A percentile compares a stretch with the other conserved stretches of the same genome.
Evolutionary conservation across 2,113 vertebrate genomes (phyloP).

Genomic region (Calyptommatus sinebrachiatus): DNA sequence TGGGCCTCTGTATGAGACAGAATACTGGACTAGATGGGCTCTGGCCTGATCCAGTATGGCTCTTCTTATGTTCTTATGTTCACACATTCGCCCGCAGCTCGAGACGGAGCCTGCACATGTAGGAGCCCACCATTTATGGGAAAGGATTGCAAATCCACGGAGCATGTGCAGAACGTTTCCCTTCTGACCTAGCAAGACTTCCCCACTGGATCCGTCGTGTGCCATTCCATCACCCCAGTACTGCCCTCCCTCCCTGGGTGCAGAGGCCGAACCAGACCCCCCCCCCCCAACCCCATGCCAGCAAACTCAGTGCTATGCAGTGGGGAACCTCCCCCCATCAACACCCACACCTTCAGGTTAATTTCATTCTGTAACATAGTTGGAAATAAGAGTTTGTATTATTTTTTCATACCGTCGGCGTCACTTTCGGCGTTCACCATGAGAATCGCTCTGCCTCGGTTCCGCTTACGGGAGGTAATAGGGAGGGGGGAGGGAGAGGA

Average conservation of each 20-base stretch:
- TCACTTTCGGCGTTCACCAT: slow-evolving; percentile 63
- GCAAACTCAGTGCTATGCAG: not conserved
- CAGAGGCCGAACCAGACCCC: no score
- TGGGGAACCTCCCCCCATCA: not conserved
- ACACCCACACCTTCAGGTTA: slow-evolving; percentile 68
- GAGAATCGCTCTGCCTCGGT: slow-evolving; percentile 72
- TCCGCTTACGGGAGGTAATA: slow-evolving; percentile 71
- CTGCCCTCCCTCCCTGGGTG: not conserved
- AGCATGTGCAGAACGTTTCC: not conserved
- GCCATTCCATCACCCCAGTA: not conserved
- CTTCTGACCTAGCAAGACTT: not conserved
- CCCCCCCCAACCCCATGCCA: not conserved
- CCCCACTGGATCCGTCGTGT: not conserved
- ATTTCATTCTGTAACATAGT: slow-evolving; percentile 78
- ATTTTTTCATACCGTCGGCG: slow-evolving; percentile 74
- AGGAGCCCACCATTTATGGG: no score
- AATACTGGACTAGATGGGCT: no score
- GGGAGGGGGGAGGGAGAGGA: not conserved
- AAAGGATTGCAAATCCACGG: not conserved
- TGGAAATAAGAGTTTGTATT: slow-evolving; percentile 81
- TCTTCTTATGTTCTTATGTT: no score
- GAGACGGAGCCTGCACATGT: no score
- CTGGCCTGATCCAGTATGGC: no score
- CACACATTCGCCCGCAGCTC: no score
- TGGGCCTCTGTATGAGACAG: no score